Percentiles rank a stretch among this genome's conserved stretches.
phyloP scores from a whole-genome alignment of 2,797 vertebrate genomes.

The Bovichtus variegatus region DNA sequence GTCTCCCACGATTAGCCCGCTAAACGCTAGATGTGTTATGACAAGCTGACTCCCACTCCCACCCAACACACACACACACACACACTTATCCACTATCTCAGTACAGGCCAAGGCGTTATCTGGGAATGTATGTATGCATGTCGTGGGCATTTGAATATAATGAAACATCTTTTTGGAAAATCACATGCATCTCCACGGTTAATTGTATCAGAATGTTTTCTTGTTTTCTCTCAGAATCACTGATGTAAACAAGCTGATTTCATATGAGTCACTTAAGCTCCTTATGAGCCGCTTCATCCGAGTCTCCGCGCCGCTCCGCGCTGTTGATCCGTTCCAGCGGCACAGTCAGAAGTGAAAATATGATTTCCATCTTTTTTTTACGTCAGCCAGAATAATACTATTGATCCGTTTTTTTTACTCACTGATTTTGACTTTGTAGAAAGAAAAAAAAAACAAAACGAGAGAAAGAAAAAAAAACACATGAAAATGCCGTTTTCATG shows the following conservation, averaged over 20 bases:
- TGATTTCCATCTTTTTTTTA: conserved; percentile 28
- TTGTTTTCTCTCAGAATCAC: conserved; percentile 38
- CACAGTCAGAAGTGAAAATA: neutral
- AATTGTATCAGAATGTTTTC: conserved; percentile 28
- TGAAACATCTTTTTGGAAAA: conserved; percentile 37
- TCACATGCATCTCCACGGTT: conserved; percentile 20
- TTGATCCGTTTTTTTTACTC: conserved; percentile 30
- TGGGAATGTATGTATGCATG: conserved; percentile 9
- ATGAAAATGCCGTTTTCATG: conserved; percentile 29
- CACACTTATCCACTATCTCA: conserved; percentile 56
- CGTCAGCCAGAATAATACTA: neutral
- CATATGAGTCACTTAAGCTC: conserved; percentile 68
- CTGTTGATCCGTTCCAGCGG: conserved; percentile 5
- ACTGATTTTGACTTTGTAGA: conserved; percentile 10
- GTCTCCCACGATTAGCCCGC: conserved; percentile 75
- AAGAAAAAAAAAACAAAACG: too few relatives aligned
- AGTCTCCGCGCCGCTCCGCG: conserved; percentile 1
- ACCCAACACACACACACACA: conserved; percentile 38
- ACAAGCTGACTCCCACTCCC: conserved; percentile 76
- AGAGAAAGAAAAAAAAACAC: too few relatives aligned
- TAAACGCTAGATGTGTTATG: conserved; percentile 81
- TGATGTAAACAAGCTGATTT: conserved; percentile 51
- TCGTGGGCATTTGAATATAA: conserved; percentile 55
- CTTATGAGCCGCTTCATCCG: conserved; percentile 44
- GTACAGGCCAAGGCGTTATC: conserved; percentile 59